Evolutionary conservation across 37 sponge, comb jelly and placozoan species (phyloP), one percentile per base, ranked within the genome.

Genomic region (Cliona cf. orientalis): DNA sequence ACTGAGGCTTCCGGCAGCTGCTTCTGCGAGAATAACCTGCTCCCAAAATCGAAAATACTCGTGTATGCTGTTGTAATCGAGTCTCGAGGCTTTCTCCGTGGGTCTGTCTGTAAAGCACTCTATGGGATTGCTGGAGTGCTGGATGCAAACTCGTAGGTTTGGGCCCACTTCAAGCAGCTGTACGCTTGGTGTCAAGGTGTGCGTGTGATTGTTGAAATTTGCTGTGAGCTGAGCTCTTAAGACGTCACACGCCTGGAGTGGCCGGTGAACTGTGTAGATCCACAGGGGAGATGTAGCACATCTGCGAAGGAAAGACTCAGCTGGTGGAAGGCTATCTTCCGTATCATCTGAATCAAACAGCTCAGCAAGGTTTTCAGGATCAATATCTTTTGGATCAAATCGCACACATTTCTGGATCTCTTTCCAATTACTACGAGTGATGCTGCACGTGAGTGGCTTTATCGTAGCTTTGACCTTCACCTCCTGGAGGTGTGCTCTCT

Each of bases 121-220:
- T 3, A 58, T 74, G 21, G 87, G 80, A 49, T 23, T 65, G 37
- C 29, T 49, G 58, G 57, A 69, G 87, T 86, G 87, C 39, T 86
- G 87, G 33, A 79, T 71, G 31, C 87, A 86, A 28, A 86, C 38
- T 19, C 65, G 37, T 11, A 86, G 43, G 14, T 44, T 25, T 64
- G 87, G 87, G 19, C 72, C 87, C 3, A 86, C 68, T 37, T 86
- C 87, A 21, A 86, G 32, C n/a, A 86, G 72, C 68, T 86, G 87
- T 23, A 69, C 42, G 2, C 22, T 21, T 3, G 71, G 71, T 42
- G 71, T 19, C 22, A 69, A 44, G 23, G 22, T 69, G 4, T 38
- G 71, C 5, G 17, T 61, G 26, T n/a, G 6, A n/a, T 5, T n/a
- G 26, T 61, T 61, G 63, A 22, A 61, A 22, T 2, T 19, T 33